These are phyloP conservation scores for Villa cingulata DNA, from an alignment of 2,888 invertebrate species.

Conservation along the genomic window DNA sequence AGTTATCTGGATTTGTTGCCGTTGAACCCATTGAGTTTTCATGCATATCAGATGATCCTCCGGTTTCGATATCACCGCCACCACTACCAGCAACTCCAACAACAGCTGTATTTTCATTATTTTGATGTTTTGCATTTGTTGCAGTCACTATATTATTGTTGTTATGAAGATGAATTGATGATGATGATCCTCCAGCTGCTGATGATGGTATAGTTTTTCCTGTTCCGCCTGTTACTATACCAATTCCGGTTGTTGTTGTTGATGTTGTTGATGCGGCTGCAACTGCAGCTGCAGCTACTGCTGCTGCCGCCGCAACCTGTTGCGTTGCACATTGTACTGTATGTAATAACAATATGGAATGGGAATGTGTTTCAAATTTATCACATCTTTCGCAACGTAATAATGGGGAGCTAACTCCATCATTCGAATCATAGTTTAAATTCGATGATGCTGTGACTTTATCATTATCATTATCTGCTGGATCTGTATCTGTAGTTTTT, in stretches of 20 bases:
- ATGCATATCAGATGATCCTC: conserved; percentile 4
- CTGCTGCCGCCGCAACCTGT: conserved; percentile 1
- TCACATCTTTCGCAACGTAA: conserved; percentile 63
- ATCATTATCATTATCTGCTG: conserved; percentile 14
- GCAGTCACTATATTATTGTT: conserved; percentile 12
- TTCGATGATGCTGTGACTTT: conserved; percentile 13
- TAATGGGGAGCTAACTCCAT: conserved; percentile 7
- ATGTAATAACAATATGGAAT: conserved; percentile 60
- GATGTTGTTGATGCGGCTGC: conserved; percentile 2
- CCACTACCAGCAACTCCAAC: too few relatives aligned
- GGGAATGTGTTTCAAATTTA: conserved; percentile 66
- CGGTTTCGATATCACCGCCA: conserved; percentile 4
- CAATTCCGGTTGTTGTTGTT: conserved; percentile 1
- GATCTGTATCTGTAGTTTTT: conserved; percentile 24
- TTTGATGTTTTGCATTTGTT: conserved; percentile 4
- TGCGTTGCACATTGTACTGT: conserved; percentile 46
- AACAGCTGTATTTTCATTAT: too few relatives aligned
- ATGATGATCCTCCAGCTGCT: too few relatives aligned
- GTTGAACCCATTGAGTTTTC: not conserved
- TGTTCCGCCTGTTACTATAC: not conserved
- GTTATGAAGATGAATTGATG: too few relatives aligned
- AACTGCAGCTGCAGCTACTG: conserved; percentile 2
- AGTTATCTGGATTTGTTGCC: conserved; percentile 4
- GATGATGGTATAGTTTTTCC: too few relatives aligned
- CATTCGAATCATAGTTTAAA: conserved; percentile 13